Base-by-base conservation (phyloP, 1,140 invertebrate species). In the Pollicipes pollicipes region DNA sequence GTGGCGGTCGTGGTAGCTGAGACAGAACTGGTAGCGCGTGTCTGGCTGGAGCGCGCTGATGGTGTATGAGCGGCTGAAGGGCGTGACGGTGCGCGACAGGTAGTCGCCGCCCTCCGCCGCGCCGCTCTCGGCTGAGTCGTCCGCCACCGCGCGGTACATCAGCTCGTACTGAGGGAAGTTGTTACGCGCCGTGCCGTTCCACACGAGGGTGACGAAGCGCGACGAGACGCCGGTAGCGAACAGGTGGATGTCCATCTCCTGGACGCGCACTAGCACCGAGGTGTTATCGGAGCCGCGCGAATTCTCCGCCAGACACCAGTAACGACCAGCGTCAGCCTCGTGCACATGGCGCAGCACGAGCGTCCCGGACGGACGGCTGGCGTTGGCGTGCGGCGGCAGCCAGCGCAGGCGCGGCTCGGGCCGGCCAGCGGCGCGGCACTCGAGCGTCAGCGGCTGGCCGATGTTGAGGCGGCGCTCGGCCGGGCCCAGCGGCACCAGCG, bases 21-120 rank as follows among this genome's bases (percentile, higher is more conserved):
- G 77, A 73, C 81, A 82, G 64, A 82, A 77, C 73, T 80, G 77
- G 72, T 82, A 82, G 0, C 71, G 74, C 0, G 78, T 81, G 13
- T 75, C 70, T 16, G 81, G 78, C 69, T 77, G 73, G 1, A 82
- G 75, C 66, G 79, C 76, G 30, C 75, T 76, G 13, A 82, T 78
- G n/a, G 80, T 81, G 72, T 80, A 81, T 30, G 74, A 77, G 28
- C 78, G 76, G 69, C 77, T 72, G 66, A 75, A 72, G 37, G 77
- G 75, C 29, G 71, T 75, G n/a, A 76, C 74, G 2, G 64, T 70
- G 28, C 74, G 70, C 8, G 63, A 24, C 30, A 71, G 32, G 67
- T 75, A 74, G 26, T 68, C 70, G 31, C 68, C 66, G 31, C 28
- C 68, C n/a, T n/a, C n/a, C n/a, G n/a, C n/a, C n/a, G n/a, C n/a